Base-by-base conservation (phyloP, 64 coral and sea anemone genomes). In the Astreopora myriophthalma region DNA sequence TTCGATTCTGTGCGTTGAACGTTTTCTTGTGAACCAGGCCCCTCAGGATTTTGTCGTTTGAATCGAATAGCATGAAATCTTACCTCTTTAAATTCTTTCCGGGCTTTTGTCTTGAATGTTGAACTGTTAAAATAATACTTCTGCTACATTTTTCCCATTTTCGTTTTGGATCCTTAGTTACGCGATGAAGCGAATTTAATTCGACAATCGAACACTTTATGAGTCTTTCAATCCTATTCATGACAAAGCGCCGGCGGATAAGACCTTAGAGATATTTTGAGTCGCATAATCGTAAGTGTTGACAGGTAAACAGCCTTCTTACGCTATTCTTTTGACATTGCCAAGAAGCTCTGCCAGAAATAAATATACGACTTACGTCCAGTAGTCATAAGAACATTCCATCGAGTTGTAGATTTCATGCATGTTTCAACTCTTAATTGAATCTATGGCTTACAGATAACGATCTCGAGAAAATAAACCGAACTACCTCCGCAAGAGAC, bases 101-200 rank as follows among this genome's bases (percentile, higher is more conserved):
- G n/a, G n/a, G n/a, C n/a, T n/a, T n/a, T n/a, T n/a, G n/a, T n/a
- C n/a, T n/a, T n/a, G n/a, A n/a, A n/a, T n/a, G n/a, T n/a, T n/a
- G n/a, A n/a, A n/a, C n/a, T n/a, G n/a, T n/a, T n/a, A n/a, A 46
- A 46, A 6, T 60, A 37, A 24, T 39, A 37, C 14, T 64, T 63
- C 3, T 34, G 32, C 22, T 30, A 39, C 11, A 38, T 19, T 62
- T 71, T 31, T 71, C 12, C 10, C n/a, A 46, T 73, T 83, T 64
- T 64, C 57, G 79, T 65, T 25, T 83, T 83, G 79, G 79, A 12
- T 65, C 19, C 57, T 64, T 83, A 33, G 79, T 65, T 37, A 65
- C 79, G 35, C 19, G 30, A 27, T 83, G 55, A 64, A 65, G 79
- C 79, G 55, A 83, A 6, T 64, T 83, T 6, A 65, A 64, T 83